Evolutionary conservation across 2,113 vertebrate species (phyloP), one percentile per base, ranked within the genome.

Genomic region (Lagopus leucura): DNA sequence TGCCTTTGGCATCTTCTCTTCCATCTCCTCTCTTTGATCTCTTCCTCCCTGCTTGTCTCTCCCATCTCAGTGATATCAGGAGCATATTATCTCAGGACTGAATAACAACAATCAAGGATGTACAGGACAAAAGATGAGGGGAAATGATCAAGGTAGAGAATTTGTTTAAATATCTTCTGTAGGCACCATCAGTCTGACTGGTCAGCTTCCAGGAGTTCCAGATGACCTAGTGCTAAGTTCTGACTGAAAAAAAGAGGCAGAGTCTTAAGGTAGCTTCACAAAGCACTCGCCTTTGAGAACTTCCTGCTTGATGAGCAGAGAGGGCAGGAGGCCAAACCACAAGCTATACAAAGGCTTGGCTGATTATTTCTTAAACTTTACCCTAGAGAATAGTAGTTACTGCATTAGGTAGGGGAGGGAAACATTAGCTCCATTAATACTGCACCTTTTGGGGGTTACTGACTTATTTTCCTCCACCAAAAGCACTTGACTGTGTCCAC

Each of bases 11-110:
- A 87, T 93, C 87, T 95, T 82, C 84, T 89, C 87, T 96, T 94
- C 94, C 82, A 92, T 93, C 91, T 92, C 64, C 66, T 91, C 14
- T 43, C 89, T 97, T 96, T 97, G 94, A 96, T 97, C 76, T 97
- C 76, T 52, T 83, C 76, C 86, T 92, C 65, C 76, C 63, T 13
- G 71, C 87, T 92, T 94, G 94, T 91, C 93, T 96, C 82, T 96
- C 76, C 82, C 93, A 93, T 94, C 95, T 94, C 28, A 5, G 76
- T 16, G 88, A 71, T 91, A 95, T 72, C 93, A 94, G 79, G 79
- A 65, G 80, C 2, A 77, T 48, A 72, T 92, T 94, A 95, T 95
- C 94, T 93, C 79, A 19, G 87, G 47, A 14, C 1, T 86, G 93
- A 92, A 93, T 71, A 88, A 75, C 86, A 94, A 77, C 88, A 86